phyloP scores from a whole-genome alignment of 2,888 invertebrate species.

The Hylaea fasciaria region DNA sequence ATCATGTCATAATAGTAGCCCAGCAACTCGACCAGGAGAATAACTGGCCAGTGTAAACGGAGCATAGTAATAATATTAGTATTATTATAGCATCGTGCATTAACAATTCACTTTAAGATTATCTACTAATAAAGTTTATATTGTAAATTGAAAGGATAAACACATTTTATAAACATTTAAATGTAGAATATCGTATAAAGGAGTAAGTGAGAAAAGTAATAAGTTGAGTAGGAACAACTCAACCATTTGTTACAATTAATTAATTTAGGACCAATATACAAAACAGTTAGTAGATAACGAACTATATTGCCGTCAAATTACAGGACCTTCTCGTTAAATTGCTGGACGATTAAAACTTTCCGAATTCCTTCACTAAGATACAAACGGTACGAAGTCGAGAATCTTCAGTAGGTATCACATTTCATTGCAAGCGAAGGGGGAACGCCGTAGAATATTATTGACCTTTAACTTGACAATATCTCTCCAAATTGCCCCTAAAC shows the following conservation, averaged over 20 bases:
- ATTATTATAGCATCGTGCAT: too few species aligned
- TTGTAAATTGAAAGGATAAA: too few species aligned
- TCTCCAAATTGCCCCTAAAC: conserved; percentile 54
- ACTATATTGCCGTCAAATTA: conserved; percentile 9
- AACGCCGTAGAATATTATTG: conserved; percentile 48
- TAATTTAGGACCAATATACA: background rate
- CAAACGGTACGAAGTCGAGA: conserved; percentile 32
- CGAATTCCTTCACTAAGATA: conserved; percentile 24
- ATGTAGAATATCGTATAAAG: too few species aligned
- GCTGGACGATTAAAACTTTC: conserved; percentile 26
- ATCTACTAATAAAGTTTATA: too few species aligned
- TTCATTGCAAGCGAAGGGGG: conserved; percentile 30
- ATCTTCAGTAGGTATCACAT: conserved; percentile 32
- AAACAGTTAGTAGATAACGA: background rate
- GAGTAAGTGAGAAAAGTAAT: too few species aligned
- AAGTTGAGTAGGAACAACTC: too few species aligned
- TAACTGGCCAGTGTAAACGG: too few species aligned
- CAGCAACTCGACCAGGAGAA: background rate
- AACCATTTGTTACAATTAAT: background rate
- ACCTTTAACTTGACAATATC: conserved; percentile 57
- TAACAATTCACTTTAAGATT: too few species aligned
- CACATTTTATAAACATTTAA: too few species aligned
- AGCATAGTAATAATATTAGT: too few species aligned
- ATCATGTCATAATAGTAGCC: conserved; percentile 9
- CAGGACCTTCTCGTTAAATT: conserved; percentile 20